These are phyloP conservation scores for Phymastichus coffea DNA, from an alignment of 1,140 invertebrate species.

Conservation along the genomic window DNA sequence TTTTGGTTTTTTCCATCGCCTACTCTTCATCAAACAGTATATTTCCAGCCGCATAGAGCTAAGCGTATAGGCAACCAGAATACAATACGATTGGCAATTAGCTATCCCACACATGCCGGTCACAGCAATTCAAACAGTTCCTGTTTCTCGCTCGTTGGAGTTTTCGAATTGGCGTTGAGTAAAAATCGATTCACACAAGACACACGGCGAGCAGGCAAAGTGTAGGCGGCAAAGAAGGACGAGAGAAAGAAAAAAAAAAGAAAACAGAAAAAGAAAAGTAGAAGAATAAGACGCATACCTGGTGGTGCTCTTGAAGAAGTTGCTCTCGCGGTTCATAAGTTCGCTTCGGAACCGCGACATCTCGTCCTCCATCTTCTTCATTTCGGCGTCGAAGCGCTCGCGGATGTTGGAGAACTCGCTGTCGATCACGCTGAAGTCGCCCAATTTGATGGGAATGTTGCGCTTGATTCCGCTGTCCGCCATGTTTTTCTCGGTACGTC, in stretches of 20 bases:
- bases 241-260: not conserved
- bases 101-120: too few relatives aligned
- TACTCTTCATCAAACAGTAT: too few relatives aligned
- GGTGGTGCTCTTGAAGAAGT: slow-evolving; percentile 84
- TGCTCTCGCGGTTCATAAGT: slow-evolving; percentile 87
- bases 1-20: too few relatives aligned
- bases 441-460: slow-evolving; percentile 90
- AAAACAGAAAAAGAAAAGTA: not conserved
- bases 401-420: slow-evolving; percentile 94
- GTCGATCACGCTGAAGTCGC: slow-evolving; percentile 93
- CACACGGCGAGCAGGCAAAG: too few relatives aligned
- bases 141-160: too few relatives aligned
- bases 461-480: slow-evolving; percentile 77
- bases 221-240: too few relatives aligned
- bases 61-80: too few relatives aligned
- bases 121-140: too few relatives aligned
- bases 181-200: too few relatives aligned
- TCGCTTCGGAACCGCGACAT: slow-evolving; percentile 95
- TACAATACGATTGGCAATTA: too few relatives aligned
- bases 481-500: slow-evolving; percentile 56
- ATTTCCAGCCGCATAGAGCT: too few relatives aligned
- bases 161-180: too few relatives aligned
- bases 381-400: slow-evolving; percentile 93
- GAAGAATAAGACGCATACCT: slow-evolving; percentile 61
- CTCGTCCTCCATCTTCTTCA: slow-evolving; percentile 97